Conservation (phyloP, 2,888 invertebrate species). For the Lordiphosa andalusiaca region DNA sequence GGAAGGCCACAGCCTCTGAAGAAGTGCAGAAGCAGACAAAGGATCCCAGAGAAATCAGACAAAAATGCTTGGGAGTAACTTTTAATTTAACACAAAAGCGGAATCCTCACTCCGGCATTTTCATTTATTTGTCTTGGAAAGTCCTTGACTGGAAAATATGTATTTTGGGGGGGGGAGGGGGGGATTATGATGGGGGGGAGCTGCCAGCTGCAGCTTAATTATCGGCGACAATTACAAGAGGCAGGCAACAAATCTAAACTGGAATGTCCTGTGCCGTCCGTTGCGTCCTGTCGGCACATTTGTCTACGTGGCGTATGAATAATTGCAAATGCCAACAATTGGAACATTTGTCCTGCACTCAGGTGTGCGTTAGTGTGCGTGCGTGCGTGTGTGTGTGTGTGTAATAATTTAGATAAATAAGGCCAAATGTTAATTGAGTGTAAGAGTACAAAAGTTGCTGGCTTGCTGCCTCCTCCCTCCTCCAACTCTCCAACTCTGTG, state of each 20-base stretch:
- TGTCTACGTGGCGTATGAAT: slow-evolving; percentile 76
- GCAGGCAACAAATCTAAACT: slow-evolving; percentile 63
- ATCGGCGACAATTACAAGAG: slow-evolving; percentile 73
- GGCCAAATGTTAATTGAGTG: slow-evolving; percentile 72
- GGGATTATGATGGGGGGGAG: not conserved
- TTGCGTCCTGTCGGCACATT: slow-evolving; percentile 67
- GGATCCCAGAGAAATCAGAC: slow-evolving; percentile 11
- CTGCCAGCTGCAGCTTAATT: slow-evolving; percentile 48
- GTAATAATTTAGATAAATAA: slow-evolving; percentile 69
- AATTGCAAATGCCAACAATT: slow-evolving; percentile 73
- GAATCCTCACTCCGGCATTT: slow-evolving; percentile 1
- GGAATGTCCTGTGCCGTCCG: slow-evolving; percentile 41
- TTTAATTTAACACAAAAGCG: slow-evolving; percentile 24
- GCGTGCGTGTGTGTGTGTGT: slow-evolving; percentile 10
- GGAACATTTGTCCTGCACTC: slow-evolving; percentile 52
- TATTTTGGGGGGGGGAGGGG: not conserved
- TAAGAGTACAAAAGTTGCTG: slow-evolving; percentile 59
- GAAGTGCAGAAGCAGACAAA: slow-evolving; percentile 5
- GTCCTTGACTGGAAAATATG: slow-evolving; percentile 9
- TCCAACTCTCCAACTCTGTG: slow-evolving; percentile 26
- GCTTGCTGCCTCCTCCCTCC: not conserved
- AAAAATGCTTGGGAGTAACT: slow-evolving; percentile 22
- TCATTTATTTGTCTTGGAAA: slow-evolving; percentile 9
- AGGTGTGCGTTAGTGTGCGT: not conserved
- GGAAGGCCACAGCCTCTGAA: slow-evolving; percentile 5